Evolutionary conservation across 2,113 vertebrate species (phyloP), one percentile per base, ranked within the genome.

Genomic region (Tachysurus fulvidraco): DNA sequence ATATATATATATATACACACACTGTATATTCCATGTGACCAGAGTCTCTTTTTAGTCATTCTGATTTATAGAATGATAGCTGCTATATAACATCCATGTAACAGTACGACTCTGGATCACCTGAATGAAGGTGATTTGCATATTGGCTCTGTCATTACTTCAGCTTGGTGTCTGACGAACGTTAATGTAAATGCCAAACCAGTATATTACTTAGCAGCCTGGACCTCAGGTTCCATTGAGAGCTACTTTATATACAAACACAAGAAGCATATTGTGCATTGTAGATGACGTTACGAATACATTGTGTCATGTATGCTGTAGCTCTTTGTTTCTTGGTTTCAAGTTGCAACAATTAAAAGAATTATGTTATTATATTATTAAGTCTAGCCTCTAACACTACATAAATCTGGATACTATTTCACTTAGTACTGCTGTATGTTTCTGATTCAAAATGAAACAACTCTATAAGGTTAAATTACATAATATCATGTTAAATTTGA

Each of bases 1-100:
- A 36, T 36, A 25, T 65, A 25, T 54, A 23, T 28, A 52, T 69
- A 17, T 50, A 4, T 4, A n/a, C 16, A 59, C n/a, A 25, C 30
- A 64, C 41, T 85, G 57, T 52, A 46, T 50, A 46, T 52, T 54
- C 12, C 36, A 19, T 57, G 13, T 79, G 41, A 54, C 74, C 74
- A 50, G 10, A 77, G 30, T 64, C 16, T 77, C 46, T 52, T 50
- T 73, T 11, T 52, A 50, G 69, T 76, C 12, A 77, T 65, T 85
- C 8, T 88, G 54, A 89, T 59, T 85, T 14, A n/a, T 30, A 55
- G 57, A n/a, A n/a, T n/a, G n/a, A n/a, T n/a, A n/a, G n/a, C n/a
- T n/a, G 65, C 14, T 89, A 54, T 57, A 76, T 25, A 87, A 87
- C 59, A 67, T n/a, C 10, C 11, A 81, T 81, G 54, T 36, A 57